A percentile compares a stretch with the other conserved stretches of the same genome.
These are phyloP conservation scores for Drosophila nasuta DNA, from an alignment of 1,140 invertebrate genomes.

Conservation along the genomic window DNA sequence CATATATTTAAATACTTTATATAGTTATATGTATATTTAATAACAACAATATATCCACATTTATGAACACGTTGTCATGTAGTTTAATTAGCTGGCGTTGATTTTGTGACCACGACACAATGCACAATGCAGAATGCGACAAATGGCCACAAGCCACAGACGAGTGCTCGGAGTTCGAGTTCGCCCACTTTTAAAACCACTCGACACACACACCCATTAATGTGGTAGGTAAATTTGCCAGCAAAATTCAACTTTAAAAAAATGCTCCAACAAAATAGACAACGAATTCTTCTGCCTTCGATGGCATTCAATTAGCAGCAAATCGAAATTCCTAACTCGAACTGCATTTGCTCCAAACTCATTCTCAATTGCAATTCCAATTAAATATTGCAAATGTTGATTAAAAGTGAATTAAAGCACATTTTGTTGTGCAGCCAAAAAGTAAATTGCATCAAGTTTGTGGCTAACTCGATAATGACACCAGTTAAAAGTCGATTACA, in stretches of 20 bases:
- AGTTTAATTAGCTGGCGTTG: conserved; percentile 54
- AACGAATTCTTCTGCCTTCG: neutral
- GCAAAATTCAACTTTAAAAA: conserved; percentile 1
- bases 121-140: conserved; percentile 38
- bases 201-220: conserved; percentile 8
- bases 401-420: conserved; percentile 14
- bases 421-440: neutral
- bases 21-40: neutral
- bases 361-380: neutral
- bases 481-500: neutral
- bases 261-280: no score
- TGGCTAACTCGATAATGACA: neutral
- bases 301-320: conserved; percentile 12
- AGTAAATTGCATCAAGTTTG: conserved; percentile 11
- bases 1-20: neutral
- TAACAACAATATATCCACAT: conserved; percentile 38
- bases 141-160: conserved; percentile 46
- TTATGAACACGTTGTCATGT: conserved; percentile 53
- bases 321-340: neutral
- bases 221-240: conserved; percentile 1
- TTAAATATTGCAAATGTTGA: neutral
- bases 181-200: conserved; percentile 41
- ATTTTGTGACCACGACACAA: conserved; percentile 45
- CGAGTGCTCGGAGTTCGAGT: conserved; percentile 4
- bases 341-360: neutral